phyloP scores from a whole-genome alignment of 2,888 invertebrate species.

The Bedellia somnulentella region DNA sequence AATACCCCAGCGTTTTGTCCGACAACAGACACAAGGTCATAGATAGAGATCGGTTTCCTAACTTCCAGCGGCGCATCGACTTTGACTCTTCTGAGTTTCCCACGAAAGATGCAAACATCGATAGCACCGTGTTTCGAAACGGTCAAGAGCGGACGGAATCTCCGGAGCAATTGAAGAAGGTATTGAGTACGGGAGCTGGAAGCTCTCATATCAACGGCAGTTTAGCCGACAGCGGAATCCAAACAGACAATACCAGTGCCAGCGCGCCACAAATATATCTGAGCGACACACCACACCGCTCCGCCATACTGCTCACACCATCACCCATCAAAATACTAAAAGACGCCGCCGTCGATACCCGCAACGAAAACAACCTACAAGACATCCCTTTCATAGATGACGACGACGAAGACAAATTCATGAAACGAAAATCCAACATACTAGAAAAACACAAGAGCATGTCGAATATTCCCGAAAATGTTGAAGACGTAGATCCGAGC shows the following conservation, averaged over 20 bases:
- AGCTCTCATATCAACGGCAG: conserved; percentile 51
- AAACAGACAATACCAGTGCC: conserved; percentile 49
- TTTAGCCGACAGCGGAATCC: conserved; percentile 48
- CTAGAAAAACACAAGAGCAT: conserved; percentile 46
- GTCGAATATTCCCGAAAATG: conserved; percentile 43
- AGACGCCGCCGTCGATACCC: conserved; percentile 46
- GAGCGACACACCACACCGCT: conserved; percentile 18
- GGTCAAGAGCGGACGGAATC: conserved; percentile 38
- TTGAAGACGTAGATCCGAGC: conserved; percentile 32
- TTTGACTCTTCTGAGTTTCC: conserved; percentile 37
- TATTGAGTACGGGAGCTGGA: conserved; percentile 41
- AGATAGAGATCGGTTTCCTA: conserved; percentile 31
- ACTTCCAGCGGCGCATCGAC: conserved; percentile 38
- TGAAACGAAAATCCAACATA: conserved; percentile 24
- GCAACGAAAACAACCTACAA: conserved; percentile 48
- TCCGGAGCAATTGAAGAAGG: conserved; percentile 47
- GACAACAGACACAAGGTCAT: conserved; percentile 37
- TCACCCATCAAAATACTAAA: conserved; percentile 25
- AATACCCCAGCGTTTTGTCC: conserved; percentile 47
- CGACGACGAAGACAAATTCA: conserved; percentile 27
- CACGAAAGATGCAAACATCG: conserved; percentile 28
- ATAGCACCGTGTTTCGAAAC: conserved; percentile 27
- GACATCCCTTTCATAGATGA: conserved; percentile 52
- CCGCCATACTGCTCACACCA: conserved; percentile 12
- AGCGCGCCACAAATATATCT: conserved; percentile 48